These are phyloP conservation scores for Pycnonotus jocosus DNA, from an alignment of 2,113 vertebrate species.

Conservation along the genomic window DNA sequence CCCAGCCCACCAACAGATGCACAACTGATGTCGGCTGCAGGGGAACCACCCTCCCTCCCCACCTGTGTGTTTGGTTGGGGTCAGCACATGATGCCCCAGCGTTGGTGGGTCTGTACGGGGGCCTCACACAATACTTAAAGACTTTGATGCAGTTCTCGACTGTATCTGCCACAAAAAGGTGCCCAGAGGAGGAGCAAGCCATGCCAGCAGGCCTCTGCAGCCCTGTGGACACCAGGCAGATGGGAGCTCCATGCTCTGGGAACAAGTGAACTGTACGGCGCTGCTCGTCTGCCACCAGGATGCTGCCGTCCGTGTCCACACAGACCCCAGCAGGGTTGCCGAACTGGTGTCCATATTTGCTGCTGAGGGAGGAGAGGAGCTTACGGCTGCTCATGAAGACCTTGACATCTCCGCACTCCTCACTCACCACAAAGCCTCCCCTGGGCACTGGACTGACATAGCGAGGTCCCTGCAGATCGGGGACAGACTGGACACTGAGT, in stretches of 20 bases:
- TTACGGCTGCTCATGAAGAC: constrained; percentile 48
- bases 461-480: constrained; percentile 57
- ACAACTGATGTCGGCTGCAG: background rate
- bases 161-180: constrained; percentile 61
- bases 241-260: background rate
- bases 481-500: background rate
- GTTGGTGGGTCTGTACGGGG: background rate
- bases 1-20: background rate
- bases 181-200: constrained; percentile 56
- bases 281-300: constrained; percentile 63
- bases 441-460: background rate
- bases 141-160: constrained; percentile 57
- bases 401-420: constrained; percentile 60
- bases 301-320: constrained; percentile 5
- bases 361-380: constrained; percentile 49
- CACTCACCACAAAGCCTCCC: constrained; percentile 56
- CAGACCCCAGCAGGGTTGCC: constrained; percentile 63
- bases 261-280: constrained; percentile 48
- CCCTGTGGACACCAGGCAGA: constrained; percentile 61
- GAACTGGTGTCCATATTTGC: constrained; percentile 11
- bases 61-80: background rate
- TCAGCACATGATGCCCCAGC: background rate
- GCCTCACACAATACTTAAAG: constrained; percentile 36
- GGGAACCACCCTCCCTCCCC: background rate
- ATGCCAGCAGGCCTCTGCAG: constrained; percentile 19